Evolutionary conservation across 1,140 invertebrate species (phyloP), one percentile per base, ranked within the genome.

Genomic region (Trachymyrmex cornetzi): DNA sequence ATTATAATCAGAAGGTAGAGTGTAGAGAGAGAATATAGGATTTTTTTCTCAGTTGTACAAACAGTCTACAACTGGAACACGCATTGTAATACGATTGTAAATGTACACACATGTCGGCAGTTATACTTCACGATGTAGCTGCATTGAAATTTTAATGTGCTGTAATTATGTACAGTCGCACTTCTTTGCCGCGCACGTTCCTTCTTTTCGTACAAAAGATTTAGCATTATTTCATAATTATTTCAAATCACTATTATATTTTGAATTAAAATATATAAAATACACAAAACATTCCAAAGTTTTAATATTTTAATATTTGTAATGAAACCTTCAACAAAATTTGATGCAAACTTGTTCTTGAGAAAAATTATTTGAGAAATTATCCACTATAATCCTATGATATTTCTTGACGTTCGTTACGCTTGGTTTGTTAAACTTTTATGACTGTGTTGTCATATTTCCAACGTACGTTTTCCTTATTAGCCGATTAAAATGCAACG

Each of bases 1-100:
- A 55, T n/a, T 27, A 9, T 11, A n/a, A 11, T 63, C 14, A 9
- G 0, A 44, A 44, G 38, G 2, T 44, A 44, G 2, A 44, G 11
- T 44, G 1, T 44, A 44, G 9, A 44, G 2, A 27, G 34, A 59
- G 24, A 48, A 22, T 59, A 44, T 38, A 34, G 19, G 11, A 4
- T 30, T 22, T 27, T 57, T 34, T 22, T 30, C 22, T 66, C 44
- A 64, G n/a, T 53, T 85, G 44, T 85, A 77, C 24, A 84, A 75
- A 84, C 71, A 75, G 61, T 5, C 6, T 59, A 34, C 55, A 85
- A 63, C 24, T 77, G 9, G 14, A 38, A 24, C 14, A 53, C 30
- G 71, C 71, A n/a, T 85, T 77, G n/a, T 64, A 64, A 77, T 22
- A 3, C 7, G 5, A 71, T 48, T 16, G 53, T 72, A 48, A 69